Conservation (phyloP, 2,888 invertebrate species). For the Tenodera sinensis region DNA sequence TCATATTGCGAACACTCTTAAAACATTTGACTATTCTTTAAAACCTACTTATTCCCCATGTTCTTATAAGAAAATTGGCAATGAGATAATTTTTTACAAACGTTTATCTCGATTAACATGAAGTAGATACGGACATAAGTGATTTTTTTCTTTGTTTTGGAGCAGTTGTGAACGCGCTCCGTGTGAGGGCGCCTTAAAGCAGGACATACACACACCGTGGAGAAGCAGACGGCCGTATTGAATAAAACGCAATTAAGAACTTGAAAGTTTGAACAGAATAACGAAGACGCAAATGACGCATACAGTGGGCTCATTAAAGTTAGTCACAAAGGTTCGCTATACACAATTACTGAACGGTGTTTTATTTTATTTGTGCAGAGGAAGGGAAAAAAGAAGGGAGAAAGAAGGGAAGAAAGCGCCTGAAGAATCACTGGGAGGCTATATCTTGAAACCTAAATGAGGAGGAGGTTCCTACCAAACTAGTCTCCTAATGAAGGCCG, state of each 20-base stretch:
- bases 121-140: too few species aligned
- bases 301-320: slow-evolving; percentile 18
- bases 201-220: background rate
- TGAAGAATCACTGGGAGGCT: slow-evolving; percentile 8
- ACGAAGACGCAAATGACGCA: slow-evolving; percentile 18
- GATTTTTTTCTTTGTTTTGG: too few species aligned
- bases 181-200: too few species aligned
- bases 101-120: too few species aligned
- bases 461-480: background rate
- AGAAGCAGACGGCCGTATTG: slow-evolving; percentile 2
- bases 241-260: slow-evolving; percentile 20
- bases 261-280: slow-evolving; percentile 18
- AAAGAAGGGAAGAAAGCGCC: background rate
- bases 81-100: too few species aligned
- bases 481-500: slow-evolving; percentile 10
- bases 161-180: too few species aligned
- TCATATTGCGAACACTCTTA: too few species aligned
- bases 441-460: slow-evolving; percentile 19
- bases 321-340: slow-evolving; percentile 14
- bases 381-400: background rate
- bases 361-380: slow-evolving; percentile 14
- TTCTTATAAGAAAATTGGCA: too few species aligned
- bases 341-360: slow-evolving; percentile 17
- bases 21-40: too few species aligned
- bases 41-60: too few species aligned